Evolutionary conservation across 2,797 vertebrate genomes (phyloP).

Genomic region (Mormyrops attenuatus): DNA sequence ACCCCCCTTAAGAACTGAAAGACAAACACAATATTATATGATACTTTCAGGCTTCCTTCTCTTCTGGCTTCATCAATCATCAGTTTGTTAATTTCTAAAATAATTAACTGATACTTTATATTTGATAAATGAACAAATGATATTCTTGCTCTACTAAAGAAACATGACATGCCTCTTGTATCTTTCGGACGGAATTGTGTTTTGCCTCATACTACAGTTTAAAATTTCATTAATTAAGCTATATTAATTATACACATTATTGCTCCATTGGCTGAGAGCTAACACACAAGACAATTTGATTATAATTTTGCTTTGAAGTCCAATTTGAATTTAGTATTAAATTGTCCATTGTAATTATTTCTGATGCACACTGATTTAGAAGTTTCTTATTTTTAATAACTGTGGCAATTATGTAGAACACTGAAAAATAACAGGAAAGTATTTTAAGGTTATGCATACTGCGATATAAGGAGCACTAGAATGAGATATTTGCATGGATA

Average conservation of each 20-base stretch:
- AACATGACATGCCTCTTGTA: not conserved
- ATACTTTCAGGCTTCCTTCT: not conserved
- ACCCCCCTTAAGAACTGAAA: not conserved
- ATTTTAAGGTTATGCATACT: not conserved
- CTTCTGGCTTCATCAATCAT: not conserved
- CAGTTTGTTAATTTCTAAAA: not conserved
- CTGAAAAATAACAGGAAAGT: not conserved
- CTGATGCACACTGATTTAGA: not conserved
- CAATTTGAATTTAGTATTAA: slow-evolving; percentile 1
- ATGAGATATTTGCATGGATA: not conserved
- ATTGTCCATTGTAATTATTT: not conserved
- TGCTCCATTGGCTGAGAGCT: not conserved
- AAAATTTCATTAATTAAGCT: not conserved
- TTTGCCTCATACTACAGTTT: not conserved
- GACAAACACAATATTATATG: not conserved
- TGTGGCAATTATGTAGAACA: not conserved
- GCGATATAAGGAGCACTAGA: not conserved
- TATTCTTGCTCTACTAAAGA: not conserved
- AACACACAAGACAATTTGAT: not conserved
- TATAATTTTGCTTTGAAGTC: slow-evolving; percentile 9
- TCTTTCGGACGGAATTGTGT: not conserved
- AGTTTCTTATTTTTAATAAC: not conserved
- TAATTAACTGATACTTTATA: not conserved
- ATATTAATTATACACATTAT: not conserved
- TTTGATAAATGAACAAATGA: not conserved